Percentiles rank a stretch among this genome's conserved stretches.
Evolutionary conservation across 2,888 invertebrate species (phyloP).

Genomic region (Epinotia ramella): DNA sequence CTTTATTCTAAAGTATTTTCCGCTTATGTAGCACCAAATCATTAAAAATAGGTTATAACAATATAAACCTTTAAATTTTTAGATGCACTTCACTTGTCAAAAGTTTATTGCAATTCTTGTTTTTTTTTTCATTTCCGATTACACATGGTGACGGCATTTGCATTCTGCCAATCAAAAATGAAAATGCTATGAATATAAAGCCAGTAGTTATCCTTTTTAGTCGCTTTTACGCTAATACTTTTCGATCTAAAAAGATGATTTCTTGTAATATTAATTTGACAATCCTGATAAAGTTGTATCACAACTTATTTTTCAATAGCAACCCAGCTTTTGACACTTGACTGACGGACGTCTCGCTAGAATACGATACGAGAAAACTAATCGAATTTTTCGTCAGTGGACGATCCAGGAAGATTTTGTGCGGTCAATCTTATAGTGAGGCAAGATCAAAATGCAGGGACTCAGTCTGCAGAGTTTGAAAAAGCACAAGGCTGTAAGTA

Average conservation of each 20-base stretch:
- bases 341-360: conserved; percentile 12
- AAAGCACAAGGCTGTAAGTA: conserved; percentile 92
- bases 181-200: background rate
- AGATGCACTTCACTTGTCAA: conserved; percentile 58
- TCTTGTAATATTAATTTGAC: background rate
- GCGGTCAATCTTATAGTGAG: conserved; percentile 21
- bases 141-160: background rate
- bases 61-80: conserved; percentile 53
- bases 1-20: conserved; percentile 54
- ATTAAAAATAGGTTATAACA: conserved; percentile 66
- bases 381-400: conserved; percentile 34
- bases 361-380: background rate
- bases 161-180: conserved; percentile 9
- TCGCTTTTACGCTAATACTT: background rate
- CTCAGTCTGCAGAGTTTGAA: conserved; percentile 88
- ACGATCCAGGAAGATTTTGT: conserved; percentile 33
- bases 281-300: background rate
- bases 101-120: conserved; percentile 52
- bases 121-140: conserved; percentile 36
- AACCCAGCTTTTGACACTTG: conserved; percentile 35
- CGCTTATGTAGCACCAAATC: conserved; percentile 66
- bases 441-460: conserved; percentile 88
- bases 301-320: background rate
- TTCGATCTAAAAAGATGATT: background rate
- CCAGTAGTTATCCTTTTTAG: background rate